These are phyloP conservation scores for Dasyurus viverrinus DNA, from an alignment of 2,113 vertebrate species.

Conservation along the genomic window DNA sequence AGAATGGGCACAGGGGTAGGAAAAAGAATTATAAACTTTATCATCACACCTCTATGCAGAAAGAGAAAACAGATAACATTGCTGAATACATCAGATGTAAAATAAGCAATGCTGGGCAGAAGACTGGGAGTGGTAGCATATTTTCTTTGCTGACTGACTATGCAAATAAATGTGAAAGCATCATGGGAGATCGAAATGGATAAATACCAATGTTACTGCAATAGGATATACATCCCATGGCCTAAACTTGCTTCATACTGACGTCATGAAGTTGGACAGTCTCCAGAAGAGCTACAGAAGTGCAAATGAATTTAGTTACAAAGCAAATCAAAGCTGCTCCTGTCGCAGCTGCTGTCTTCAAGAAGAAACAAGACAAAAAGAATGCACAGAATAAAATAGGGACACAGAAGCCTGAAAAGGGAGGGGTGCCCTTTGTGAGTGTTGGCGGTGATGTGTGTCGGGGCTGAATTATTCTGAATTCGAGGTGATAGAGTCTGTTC, in stretches of 20 bases:
- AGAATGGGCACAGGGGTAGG: neutral
- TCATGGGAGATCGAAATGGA: neutral
- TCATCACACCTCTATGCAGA: neutral
- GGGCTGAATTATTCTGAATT: neutral
- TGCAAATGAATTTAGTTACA: constrained; percentile 48
- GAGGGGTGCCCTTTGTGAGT: neutral
- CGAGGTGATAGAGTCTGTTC: neutral
- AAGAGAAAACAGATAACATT: neutral
- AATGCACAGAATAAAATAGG: constrained; percentile 19
- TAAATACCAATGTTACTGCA: neutral
- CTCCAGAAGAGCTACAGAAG: constrained; percentile 53
- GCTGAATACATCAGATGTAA: neutral
- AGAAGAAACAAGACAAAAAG: neutral
- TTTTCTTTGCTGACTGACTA: constrained; percentile 33
- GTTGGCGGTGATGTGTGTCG: neutral
- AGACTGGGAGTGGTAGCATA: neutral
- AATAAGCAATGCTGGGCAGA: constrained; percentile 32
- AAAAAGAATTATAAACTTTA: constrained; percentile 19
- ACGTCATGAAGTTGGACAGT: constrained; percentile 47
- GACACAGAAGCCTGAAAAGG: neutral
- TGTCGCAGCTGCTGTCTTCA: neutral
- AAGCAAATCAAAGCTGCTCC: constrained; percentile 10
- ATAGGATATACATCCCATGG: neutral
- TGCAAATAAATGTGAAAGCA: neutral
- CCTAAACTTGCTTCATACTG: neutral